A percentile compares a stretch with the other conserved stretches of the same genome.
These are phyloP conservation scores for Halcyon senegalensis DNA, from an alignment of 2,113 vertebrate species.

Conservation along the genomic window DNA sequence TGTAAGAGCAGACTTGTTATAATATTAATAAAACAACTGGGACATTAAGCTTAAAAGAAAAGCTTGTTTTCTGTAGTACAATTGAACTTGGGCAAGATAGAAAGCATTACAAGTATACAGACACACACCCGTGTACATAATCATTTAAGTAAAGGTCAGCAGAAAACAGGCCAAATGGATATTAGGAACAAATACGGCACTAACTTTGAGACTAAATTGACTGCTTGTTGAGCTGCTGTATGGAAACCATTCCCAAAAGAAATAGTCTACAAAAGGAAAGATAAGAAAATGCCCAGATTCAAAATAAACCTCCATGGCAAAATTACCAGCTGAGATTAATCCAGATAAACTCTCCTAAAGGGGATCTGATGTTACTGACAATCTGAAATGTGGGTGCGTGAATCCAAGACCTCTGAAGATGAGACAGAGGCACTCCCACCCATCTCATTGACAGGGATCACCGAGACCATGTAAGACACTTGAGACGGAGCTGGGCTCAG, in stretches of 20 bases:
- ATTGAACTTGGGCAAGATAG: neutral
- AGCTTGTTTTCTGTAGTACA: neutral
- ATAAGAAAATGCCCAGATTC: neutral
- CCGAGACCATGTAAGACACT: neutral
- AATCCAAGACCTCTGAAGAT: neutral
- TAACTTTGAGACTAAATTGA: neutral
- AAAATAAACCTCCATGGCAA: neutral
- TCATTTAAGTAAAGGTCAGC: conserved; percentile 5
- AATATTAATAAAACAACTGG: conserved; percentile 8
- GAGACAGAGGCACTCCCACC: neutral
- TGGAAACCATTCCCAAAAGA: neutral
- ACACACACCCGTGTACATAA: neutral
- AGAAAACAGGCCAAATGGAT: neutral
- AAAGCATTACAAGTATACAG: neutral
- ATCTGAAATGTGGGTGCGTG: fast-evolving
- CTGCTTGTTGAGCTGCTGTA: neutral
- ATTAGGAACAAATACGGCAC: neutral
- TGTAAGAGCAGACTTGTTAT: neutral
- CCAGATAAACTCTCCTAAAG: neutral
- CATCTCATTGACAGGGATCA: neutral
- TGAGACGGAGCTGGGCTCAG: neutral
- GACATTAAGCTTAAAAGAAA: neutral
- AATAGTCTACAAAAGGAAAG: neutral
- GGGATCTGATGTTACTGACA: neutral
- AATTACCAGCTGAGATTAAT: neutral